These are phyloP conservation scores for Macrosiphum euphorbiae DNA, from an alignment of 2,888 invertebrate genomes.

Conservation along the genomic window DNA sequence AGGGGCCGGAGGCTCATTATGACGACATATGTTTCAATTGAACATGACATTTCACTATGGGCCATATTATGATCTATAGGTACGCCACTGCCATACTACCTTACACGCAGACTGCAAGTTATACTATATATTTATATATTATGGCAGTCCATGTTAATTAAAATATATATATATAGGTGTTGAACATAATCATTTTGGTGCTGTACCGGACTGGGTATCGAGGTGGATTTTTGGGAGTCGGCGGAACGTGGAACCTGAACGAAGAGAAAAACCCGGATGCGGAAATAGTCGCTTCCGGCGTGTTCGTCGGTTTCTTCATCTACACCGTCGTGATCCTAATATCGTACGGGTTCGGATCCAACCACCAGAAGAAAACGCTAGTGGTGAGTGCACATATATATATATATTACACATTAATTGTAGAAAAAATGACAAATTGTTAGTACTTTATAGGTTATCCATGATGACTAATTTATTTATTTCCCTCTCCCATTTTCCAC, in stretches of 20 bases:
- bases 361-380: constrained; percentile 81
- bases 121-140: background rate
- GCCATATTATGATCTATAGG: too few species aligned
- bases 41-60: background rate
- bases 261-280: constrained; percentile 90
- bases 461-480: background rate
- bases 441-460: background rate
- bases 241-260: constrained; percentile 91
- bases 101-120: background rate
- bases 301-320: constrained; percentile 87
- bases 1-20: background rate
- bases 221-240: constrained; percentile 87
- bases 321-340: constrained; percentile 84
- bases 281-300: constrained; percentile 89
- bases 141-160: background rate
- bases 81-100: too few species aligned
- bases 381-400: constrained; percentile 70
- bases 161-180: constrained; percentile 71
- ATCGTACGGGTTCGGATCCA: constrained; percentile 79
- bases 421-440: background rate
- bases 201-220: constrained; percentile 86
- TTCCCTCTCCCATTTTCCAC: background rate
- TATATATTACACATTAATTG: background rate
- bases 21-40: background rate
- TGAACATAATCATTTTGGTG: constrained; percentile 84